Evolutionary conservation across 2,113 vertebrate genomes (phyloP), one percentile per base, ranked within the genome.

Genomic region (Rattus norvegicus): DNA sequence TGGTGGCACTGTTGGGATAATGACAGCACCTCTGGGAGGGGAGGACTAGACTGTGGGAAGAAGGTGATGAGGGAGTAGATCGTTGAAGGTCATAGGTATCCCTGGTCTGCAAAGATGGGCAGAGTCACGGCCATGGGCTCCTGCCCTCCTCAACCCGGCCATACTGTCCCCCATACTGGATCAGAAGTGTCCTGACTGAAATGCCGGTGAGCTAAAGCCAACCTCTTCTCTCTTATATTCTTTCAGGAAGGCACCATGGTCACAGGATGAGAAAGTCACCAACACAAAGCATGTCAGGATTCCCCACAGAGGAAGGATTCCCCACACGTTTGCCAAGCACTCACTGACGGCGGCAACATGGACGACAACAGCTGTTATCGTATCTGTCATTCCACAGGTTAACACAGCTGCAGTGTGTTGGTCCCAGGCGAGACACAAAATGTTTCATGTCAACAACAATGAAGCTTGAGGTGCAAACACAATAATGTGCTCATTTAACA

Each of bases 361-460:
- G 3, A 24, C 1, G n/a, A 22, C 12, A 43, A 43, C 43, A 9
- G 2, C 3, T 8, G 1, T 16, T 6, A 5, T 1, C 4, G 0
- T 2, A 3, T 1, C 12, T 43, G 14, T 0, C n/a, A 52, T 1
- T 4, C 20, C 0, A 0, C n/a, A 0, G 30, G 49, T 9, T 1
- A n/a, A 11, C 12, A 26, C 7, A 26, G 81, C 20, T 1, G 22
- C 14, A 1, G 7, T 63, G 19, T 3, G 20, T 0, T 1, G 17
- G 52, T 16, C 8, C 59, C 10, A 28, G 14, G 63, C 14, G 0
- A 7, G 7, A 4, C 1, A 2, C 49, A 2, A 16, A 30, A 61
- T 19, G 2, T 84, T 65, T 59, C 0, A 19, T 3, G 49, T 20
- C 16, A 47, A 47, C 83, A 1, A 11, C 43, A 54, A 20, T 7